A percentile compares a stretch with the other conserved stretches of the same genome.
phyloP scores from a whole-genome alignment of 1,140 invertebrate genomes.

The Hypothenemus hampei region DNA sequence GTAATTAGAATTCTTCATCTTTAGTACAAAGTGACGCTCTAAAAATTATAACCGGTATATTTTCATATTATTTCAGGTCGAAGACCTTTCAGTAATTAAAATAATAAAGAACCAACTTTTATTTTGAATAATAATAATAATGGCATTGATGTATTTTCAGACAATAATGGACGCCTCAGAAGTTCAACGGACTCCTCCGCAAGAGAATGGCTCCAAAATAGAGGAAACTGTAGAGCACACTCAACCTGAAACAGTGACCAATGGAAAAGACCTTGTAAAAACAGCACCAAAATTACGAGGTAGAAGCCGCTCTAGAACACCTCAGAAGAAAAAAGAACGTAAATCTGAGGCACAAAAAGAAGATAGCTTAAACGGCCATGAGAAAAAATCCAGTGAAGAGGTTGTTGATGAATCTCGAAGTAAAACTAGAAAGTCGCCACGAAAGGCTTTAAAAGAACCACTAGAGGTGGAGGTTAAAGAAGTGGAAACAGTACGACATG shows the following conservation, averaged over 20 bases:
- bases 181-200: slow-evolving; percentile 1
- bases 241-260: slow-evolving; percentile 7
- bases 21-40: neutral
- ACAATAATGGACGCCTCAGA: slow-evolving; percentile 16
- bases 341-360: slow-evolving; percentile 14
- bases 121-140: neutral
- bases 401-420: neutral
- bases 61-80: slow-evolving; percentile 4
- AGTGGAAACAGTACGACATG: neutral
- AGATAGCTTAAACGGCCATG: slow-evolving; percentile 2
- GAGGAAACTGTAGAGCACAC: slow-evolving; percentile 2
- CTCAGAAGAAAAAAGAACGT: slow-evolving; percentile 19
- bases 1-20: neutral
- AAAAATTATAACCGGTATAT: neutral
- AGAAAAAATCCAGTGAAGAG: slow-evolving; percentile 1
- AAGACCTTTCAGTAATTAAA: no score
- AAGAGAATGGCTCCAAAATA: slow-evolving; percentile 18
- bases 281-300: neutral
- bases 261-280: neutral
- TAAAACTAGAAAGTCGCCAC: neutral
- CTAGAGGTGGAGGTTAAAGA: neutral
- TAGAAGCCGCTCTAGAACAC: slow-evolving; percentile 21
- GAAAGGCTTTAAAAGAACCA: neutral
- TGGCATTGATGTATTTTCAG: neutral
- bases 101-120: slow-evolving; percentile 8